These are phyloP conservation scores for Varanus salvator DNA, from an alignment of 2,113 vertebrate species.

Conservation along the genomic window DNA sequence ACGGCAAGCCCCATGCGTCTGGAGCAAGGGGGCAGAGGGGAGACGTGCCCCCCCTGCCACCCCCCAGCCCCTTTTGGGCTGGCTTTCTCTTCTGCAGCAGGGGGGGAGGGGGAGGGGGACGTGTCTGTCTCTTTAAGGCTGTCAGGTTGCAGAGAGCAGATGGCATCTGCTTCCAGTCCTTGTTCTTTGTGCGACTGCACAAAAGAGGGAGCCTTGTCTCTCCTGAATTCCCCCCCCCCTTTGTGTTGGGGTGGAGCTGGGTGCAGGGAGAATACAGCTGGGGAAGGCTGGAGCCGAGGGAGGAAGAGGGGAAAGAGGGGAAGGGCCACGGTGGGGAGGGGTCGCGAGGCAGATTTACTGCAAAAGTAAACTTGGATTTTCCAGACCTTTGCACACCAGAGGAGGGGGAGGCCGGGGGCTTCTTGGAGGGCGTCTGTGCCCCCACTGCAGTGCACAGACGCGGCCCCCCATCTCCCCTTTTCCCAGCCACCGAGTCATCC, in stretches of 20 bases:
- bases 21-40: conserved; percentile 1
- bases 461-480: neutral
- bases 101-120: conserved; percentile 46
- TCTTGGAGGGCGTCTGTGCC: neutral
- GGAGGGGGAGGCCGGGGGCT: neutral
- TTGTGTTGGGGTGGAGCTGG: conserved; percentile 27
- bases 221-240: conserved; percentile 17
- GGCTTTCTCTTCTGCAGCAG: conserved; percentile 27
- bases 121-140: conserved; percentile 76
- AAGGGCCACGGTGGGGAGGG: neutral
- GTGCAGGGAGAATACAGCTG: neutral
- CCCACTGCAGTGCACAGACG: neutral
- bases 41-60: neutral
- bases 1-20: neutral
- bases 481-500: too few species aligned
- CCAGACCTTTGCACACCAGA: neutral
- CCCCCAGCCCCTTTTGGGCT: neutral
- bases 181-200: conserved; percentile 76
- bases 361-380: conserved; percentile 23
- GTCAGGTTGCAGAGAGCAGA: conserved; percentile 75
- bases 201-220: conserved; percentile 58
- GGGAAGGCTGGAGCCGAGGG: neutral
- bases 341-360: neutral
- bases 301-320: neutral
- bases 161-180: conserved; percentile 73